phyloP scores from a whole-genome alignment of 2,797 vertebrate genomes.

The Anas bernieri region DNA sequence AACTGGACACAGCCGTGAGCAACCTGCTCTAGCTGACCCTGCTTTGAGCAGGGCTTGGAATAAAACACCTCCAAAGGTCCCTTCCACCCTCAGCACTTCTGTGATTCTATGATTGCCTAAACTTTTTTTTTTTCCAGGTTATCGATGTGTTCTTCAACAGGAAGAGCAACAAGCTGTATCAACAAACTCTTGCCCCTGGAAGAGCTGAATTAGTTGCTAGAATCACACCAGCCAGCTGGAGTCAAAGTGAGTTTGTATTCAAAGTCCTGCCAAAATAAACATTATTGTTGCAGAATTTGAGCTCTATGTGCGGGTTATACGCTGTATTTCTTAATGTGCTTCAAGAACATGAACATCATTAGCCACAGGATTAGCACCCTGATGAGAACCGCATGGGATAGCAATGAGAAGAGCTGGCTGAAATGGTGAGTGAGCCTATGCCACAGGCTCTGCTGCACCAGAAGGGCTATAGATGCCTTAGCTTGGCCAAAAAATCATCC shows the following conservation, averaged over 20 bases:
- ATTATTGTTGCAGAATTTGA: conserved; percentile 26
- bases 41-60: background rate
- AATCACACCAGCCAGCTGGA: conserved; percentile 49
- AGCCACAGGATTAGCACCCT: background rate
- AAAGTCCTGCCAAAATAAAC: background rate
- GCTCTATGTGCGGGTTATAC: background rate
- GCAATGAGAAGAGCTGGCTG: background rate
- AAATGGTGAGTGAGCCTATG: background rate
- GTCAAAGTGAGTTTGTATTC: background rate
- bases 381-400: background rate
- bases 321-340: background rate
- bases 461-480: accelerated
- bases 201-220: conserved; percentile 55
- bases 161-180: conserved; percentile 55
- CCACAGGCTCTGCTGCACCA: background rate
- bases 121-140: background rate
- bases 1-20: background rate
- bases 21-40: background rate
- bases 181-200: conserved; percentile 49
- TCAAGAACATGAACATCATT: background rate
- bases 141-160: conserved; percentile 34
- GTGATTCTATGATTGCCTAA: background rate
- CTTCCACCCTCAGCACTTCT: background rate
- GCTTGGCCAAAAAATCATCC: background rate
- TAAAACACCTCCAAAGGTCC: background rate